A percentile compares a stretch with the other conserved stretches of the same genome.
These are phyloP conservation scores for Tachysurus fulvidraco DNA, from an alignment of 2,113 vertebrate species.

Conservation along the genomic window DNA sequence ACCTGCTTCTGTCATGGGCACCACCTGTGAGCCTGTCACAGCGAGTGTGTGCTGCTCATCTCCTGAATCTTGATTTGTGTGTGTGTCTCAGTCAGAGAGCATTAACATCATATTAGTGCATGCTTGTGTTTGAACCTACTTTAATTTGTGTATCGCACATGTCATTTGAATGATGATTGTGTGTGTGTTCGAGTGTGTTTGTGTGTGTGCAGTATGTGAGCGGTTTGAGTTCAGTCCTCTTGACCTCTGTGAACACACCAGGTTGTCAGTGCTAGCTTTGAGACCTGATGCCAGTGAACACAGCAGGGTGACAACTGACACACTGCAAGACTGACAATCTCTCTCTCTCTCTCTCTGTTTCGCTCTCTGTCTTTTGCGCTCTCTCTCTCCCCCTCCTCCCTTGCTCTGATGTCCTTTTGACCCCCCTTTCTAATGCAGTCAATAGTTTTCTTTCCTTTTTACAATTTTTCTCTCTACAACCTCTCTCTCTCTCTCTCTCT, in stretches of 20 bases:
- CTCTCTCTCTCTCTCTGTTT: neutral
- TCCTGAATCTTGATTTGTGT: conserved; percentile 51
- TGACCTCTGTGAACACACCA: neutral
- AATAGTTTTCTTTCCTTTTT: too few species aligned
- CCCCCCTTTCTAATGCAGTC: too few species aligned
- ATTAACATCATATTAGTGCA: neutral
- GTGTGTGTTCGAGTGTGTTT: too few species aligned
- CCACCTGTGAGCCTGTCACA: conserved; percentile 51
- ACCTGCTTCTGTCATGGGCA: conserved; percentile 47
- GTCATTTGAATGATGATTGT: neutral
- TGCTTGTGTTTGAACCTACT: neutral
- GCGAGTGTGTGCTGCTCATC: conserved; percentile 42
- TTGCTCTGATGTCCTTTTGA: neutral
- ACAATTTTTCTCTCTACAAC: neutral
- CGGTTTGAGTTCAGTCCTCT: neutral
- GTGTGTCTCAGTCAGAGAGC: neutral
- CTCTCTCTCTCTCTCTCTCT: neutral
- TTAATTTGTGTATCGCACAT: neutral
- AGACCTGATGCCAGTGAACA: neutral
- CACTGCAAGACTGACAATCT: neutral
- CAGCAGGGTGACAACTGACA: neutral
- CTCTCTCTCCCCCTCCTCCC: neutral
- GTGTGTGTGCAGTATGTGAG: neutral
- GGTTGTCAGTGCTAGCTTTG: neutral
- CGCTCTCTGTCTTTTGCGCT: neutral